Percentiles rank a stretch among this genome's conserved stretches.
phyloP scores from a whole-genome alignment of 2,797 vertebrate species.

The Clarias fuscus region DNA sequence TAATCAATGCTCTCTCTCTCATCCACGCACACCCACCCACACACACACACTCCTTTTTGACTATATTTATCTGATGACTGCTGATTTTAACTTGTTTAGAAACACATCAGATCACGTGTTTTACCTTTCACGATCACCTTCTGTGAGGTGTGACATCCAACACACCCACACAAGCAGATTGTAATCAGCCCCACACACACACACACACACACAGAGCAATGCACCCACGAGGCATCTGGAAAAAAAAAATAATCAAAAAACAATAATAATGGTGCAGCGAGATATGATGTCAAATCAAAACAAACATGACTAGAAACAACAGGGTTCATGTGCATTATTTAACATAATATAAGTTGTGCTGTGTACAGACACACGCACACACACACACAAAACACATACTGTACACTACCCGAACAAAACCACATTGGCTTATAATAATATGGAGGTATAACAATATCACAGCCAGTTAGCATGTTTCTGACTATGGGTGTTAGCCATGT shows the following conservation, averaged over 20 bases:
- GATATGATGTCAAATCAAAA: background rate
- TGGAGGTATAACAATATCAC: background rate
- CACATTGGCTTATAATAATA: no score
- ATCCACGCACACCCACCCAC: conserved; percentile 54
- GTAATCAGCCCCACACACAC: conserved; percentile 18
- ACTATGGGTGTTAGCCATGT: background rate
- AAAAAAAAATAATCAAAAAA: background rate
- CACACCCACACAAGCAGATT: conserved; percentile 19
- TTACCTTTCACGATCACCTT: conserved; percentile 1
- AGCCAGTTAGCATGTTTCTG: background rate
- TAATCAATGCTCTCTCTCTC: conserved; percentile 47
- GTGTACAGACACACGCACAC: background rate
- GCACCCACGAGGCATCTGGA: background rate
- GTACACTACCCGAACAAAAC: background rate
- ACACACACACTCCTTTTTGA: conserved; percentile 52
- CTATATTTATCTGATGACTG: conserved; percentile 16
- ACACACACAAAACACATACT: background rate
- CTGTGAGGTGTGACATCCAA: conserved; percentile 4
- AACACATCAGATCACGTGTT: background rate
- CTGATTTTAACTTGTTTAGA: background rate
- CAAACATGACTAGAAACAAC: background rate
- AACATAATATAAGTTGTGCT: background rate
- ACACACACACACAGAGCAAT: background rate
- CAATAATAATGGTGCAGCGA: background rate
- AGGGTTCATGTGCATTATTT: background rate